Conservation (phyloP, 1,140 invertebrate genomes). For the Ceratina calcarata region DNA sequence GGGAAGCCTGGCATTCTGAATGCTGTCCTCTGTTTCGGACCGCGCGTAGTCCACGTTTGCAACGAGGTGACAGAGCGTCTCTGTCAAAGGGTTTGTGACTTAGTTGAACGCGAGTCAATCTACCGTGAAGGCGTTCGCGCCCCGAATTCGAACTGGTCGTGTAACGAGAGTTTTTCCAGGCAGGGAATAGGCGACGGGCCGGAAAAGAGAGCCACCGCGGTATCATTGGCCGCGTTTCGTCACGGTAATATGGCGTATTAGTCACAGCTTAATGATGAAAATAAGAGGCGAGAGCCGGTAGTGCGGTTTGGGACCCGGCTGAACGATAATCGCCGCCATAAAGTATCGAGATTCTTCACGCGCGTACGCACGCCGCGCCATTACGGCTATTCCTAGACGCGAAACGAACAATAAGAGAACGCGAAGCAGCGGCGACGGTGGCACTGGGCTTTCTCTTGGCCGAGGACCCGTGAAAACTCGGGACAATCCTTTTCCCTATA, state of each 20-base stretch:
- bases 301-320: constrained; percentile 49
- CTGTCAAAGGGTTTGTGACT: neutral
- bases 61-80: neutral
- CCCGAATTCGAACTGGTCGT: constrained; percentile 28
- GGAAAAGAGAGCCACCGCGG: neutral
- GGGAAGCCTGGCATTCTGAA: neutral
- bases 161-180: constrained; percentile 49
- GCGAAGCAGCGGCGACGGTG: constrained; percentile 32
- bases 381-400: constrained; percentile 61
- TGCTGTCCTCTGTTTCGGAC: neutral
- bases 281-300: constrained; percentile 49
- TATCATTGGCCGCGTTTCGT: constrained; percentile 33
- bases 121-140: constrained; percentile 49
- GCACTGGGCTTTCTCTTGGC: constrained; percentile 29
- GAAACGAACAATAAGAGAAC: constrained; percentile 56
- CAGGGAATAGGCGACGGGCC: neutral
- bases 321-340: constrained; percentile 62
- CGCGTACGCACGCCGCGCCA: constrained; percentile 48
- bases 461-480: constrained; percentile 23
- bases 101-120: constrained; percentile 6
- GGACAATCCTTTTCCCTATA: constrained; percentile 39
- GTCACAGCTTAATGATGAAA: constrained; percentile 65
- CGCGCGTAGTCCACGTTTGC: neutral
- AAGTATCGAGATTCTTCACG: constrained; percentile 66
- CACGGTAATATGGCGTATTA: constrained; percentile 61